Percentiles rank a stretch among this genome's conserved stretches.
Evolutionary conservation across 92 coral and sea anemone genomes (phyloP).

Genomic region (Muricea muricata): DNA sequence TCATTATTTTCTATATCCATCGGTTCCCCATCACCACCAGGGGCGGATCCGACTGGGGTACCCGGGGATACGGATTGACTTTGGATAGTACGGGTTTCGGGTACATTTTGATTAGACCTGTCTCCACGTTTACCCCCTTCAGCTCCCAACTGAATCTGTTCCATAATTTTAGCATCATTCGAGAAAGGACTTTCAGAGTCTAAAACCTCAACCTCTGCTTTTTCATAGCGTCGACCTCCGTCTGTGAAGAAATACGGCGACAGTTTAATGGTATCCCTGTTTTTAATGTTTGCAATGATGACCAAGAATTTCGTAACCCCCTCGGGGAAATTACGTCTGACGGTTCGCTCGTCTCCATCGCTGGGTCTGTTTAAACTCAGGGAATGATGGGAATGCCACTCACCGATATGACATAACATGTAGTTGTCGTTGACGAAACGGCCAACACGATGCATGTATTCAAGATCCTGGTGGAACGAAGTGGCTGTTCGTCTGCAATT

Average conservation of each 20-base stretch:
- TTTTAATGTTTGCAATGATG: slow-evolving; percentile 75
- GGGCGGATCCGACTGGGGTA: not conserved
- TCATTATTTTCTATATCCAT: not conserved
- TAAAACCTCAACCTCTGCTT: slow-evolving; percentile 10
- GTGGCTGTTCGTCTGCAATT: slow-evolving; percentile 64
- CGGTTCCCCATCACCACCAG: not conserved
- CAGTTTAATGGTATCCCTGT: not conserved
- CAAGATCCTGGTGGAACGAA: slow-evolving; percentile 80
- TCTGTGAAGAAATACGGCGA: slow-evolving; percentile 38
- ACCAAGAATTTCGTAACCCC: slow-evolving; percentile 77
- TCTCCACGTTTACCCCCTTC: too few species aligned
- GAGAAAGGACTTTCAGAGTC: slow-evolving; percentile 9
- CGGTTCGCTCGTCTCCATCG: slow-evolving; percentile 73
- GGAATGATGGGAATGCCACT: slow-evolving; percentile 93
- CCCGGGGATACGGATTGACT: not conserved
- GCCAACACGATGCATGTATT: slow-evolving; percentile 76
- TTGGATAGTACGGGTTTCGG: not conserved
- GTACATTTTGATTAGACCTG: not conserved
- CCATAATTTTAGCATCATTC: not conserved
- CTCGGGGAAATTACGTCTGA: slow-evolving; percentile 72
- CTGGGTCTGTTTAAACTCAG: slow-evolving; percentile 77
- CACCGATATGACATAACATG: slow-evolving; percentile 91
- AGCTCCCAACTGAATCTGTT: too few species aligned
- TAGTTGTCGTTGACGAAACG: slow-evolving; percentile 61
- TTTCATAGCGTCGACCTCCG: not conserved